Base-by-base conservation (phyloP, 2,888 invertebrate genomes). In the Xanthia icteritia region DNA sequence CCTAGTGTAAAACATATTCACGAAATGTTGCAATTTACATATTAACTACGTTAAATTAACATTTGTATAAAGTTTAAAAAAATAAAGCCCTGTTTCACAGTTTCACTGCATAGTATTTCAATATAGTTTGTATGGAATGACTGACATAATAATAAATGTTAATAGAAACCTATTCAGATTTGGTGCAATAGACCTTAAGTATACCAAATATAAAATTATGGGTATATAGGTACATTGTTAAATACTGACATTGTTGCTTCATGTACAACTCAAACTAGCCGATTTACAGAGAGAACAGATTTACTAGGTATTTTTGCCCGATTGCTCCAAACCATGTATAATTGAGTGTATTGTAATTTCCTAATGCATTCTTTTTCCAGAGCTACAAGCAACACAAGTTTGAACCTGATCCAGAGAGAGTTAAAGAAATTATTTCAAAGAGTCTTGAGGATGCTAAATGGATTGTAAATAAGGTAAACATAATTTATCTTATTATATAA, bases 401-500 rank as follows among this genome's bases (percentile, higher is more conserved):
- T 91, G 98, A 98, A 94, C 97, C 97, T 63, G 98, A 98, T 91
- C 96, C 97, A 58, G 97, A 97, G 85, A 96, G 98, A 93, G 97
- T 98, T 13, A 95, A 97, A 81, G 97, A 98, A 94, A 98, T 98
- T 76, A 97, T 98, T 86, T 92, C 96, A 58, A 97, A 98, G 93
- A 98, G 98, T 84, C 91, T 98, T 81, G 97, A 97, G 88, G 98
- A 98, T 95, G 97, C 98, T 82, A 97, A 98, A 89, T 98, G 98
- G 98, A 96, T 98, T 89, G 90, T 98, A 78, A 97, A 98, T 92
- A 98, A 98, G 97, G 98, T 98, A 94, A 81, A 72, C n/a, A 39
- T 23, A 39, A n/a, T n/a, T n/a, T n/a, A n/a, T n/a, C n/a, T n/a
- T n/a, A n/a, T n/a, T n/a, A n/a, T n/a, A n/a, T n/a, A n/a, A n/a